Conservation (phyloP, 2,113 vertebrate species). For the Malaclemys terrapin region DNA sequence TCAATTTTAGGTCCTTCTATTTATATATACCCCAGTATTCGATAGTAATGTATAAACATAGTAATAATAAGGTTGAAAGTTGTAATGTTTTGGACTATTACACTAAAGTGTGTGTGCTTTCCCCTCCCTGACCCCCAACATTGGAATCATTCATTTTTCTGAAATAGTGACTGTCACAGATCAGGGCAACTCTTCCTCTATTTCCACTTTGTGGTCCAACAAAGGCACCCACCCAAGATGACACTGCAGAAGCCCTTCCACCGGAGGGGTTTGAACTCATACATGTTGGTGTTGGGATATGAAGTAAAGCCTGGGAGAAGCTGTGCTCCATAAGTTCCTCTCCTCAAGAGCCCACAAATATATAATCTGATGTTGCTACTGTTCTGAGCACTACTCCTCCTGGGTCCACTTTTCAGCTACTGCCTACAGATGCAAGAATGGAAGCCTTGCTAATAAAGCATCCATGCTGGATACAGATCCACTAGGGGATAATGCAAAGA, state of each 20-base stretch:
- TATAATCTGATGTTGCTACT: background rate
- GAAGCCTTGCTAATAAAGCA: background rate
- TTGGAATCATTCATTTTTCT: background rate
- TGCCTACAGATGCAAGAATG: background rate
- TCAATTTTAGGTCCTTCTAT: background rate
- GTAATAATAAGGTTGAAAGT: background rate
- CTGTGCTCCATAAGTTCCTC: fast-evolving
- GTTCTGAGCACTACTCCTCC: background rate
- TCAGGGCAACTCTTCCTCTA: background rate
- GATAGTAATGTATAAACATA: background rate
- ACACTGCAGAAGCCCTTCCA: background rate
- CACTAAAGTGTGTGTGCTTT: background rate
- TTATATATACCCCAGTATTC: background rate
- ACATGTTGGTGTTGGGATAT: background rate
- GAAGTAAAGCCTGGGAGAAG: background rate
- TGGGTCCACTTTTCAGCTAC: background rate
- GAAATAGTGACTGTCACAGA: background rate
- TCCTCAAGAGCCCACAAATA: fast-evolving
- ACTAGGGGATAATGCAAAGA: background rate
- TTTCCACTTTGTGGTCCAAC: background rate
- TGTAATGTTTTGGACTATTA: background rate
- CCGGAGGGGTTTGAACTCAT: background rate
- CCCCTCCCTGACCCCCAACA: fast-evolving
- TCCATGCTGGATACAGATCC: background rate
- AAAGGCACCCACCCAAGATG: fast-evolving